These are phyloP conservation scores for Elephas maximus DNA, from an alignment of 2,113 vertebrate genomes.

Conservation along the genomic window DNA sequence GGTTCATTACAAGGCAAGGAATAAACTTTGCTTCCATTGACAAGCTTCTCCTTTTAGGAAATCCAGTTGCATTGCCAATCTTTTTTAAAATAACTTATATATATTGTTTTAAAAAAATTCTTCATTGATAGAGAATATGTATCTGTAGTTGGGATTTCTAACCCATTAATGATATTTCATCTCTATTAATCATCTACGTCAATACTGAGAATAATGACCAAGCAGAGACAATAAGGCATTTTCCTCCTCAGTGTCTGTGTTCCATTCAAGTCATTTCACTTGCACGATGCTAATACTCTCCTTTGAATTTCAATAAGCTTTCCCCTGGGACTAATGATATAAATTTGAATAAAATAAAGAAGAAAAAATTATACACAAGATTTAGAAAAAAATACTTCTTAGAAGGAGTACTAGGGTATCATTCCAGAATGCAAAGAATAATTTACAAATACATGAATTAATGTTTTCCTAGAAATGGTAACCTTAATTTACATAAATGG, in stretches of 20 bases:
- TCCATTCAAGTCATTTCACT: constrained; percentile 47
- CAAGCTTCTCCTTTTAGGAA: constrained; percentile 30
- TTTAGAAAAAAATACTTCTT: constrained; percentile 51
- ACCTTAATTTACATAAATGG: constrained; percentile 64
- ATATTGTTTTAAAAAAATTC: not conserved
- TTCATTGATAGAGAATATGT: constrained; percentile 10
- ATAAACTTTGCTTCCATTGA: constrained; percentile 62
- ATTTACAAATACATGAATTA: constrained; percentile 55
- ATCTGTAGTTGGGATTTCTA: not conserved
- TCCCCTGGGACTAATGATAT: constrained; percentile 63
- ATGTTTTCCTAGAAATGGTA: constrained; percentile 68
- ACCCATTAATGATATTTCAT: constrained; percentile 37
- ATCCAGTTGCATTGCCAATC: not conserved
- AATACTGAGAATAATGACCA: constrained; percentile 47
- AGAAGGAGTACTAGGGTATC: constrained; percentile 47
- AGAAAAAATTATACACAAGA: constrained; percentile 59
- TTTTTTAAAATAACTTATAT: constrained; percentile 29
- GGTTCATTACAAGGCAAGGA: constrained; percentile 19
- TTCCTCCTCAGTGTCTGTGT: constrained; percentile 39
- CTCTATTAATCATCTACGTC: constrained; percentile 37
- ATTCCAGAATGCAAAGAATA: constrained; percentile 64
- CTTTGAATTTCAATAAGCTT: constrained; percentile 65
- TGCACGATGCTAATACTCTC: not conserved
- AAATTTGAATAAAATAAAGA: constrained; percentile 48
- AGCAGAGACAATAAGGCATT: constrained; percentile 50